Conservation (phyloP, 2,113 vertebrate species). For the Triplophysa dalaica region DNA sequence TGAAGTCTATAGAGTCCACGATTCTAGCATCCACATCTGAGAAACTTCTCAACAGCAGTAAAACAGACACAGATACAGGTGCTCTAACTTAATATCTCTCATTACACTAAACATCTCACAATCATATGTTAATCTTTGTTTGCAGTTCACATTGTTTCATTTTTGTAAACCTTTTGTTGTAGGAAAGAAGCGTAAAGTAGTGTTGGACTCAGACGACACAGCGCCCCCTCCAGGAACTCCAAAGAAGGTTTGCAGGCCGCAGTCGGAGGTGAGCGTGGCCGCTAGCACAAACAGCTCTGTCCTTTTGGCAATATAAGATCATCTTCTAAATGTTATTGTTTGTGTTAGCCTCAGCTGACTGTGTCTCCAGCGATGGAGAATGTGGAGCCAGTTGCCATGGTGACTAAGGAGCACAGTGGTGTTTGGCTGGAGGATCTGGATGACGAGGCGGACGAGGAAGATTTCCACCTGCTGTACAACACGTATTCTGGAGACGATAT, state of each 20-base stretch:
- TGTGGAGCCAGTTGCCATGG: conserved; percentile 51
- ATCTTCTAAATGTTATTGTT: neutral
- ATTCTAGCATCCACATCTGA: conserved; percentile 12
- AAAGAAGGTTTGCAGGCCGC: conserved; percentile 54
- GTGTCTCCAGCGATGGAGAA: conserved; percentile 55
- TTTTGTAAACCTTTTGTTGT: conserved; percentile 17
- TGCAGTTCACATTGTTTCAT: conserved; percentile 9
- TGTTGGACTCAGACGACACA: conserved; percentile 49
- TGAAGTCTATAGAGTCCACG: conserved; percentile 8
- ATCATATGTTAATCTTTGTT: neutral
- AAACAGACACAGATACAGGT: conserved; percentile 39
- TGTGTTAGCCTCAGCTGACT: conserved; percentile 34
- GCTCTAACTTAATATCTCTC: neutral
- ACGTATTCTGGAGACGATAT: conserved; percentile 72
- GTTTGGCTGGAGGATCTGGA: conserved; percentile 67
- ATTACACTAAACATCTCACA: neutral
- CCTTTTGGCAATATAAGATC: too few relatives aligned
- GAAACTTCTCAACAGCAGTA: neutral
- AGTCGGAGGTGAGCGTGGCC: conserved; percentile 42
- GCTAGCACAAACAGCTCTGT: too few relatives aligned
- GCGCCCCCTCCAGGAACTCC: conserved; percentile 42
- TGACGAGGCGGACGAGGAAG: conserved; percentile 71
- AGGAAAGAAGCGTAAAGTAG: conserved; percentile 71
- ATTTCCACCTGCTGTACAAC: conserved; percentile 76
- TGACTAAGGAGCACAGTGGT: conserved; percentile 42